These are phyloP conservation scores for Zosterops lateralis DNA, from an alignment of 2,113 vertebrate species.

Conservation along the genomic window DNA sequence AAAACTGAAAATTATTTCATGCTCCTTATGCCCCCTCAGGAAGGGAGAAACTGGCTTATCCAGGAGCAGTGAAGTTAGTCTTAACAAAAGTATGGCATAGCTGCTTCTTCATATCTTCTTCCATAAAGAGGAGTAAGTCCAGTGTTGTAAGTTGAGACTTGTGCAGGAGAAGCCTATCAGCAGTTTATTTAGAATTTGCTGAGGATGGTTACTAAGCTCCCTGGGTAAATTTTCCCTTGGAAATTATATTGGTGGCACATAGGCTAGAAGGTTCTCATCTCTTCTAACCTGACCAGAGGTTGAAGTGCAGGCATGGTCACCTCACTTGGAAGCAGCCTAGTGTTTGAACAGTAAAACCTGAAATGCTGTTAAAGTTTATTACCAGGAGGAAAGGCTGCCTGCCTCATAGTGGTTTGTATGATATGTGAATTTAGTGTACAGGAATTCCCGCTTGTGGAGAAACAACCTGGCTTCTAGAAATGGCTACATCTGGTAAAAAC, in stretches of 20 bases:
- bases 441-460: neutral
- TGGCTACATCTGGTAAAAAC: neutral
- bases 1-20: neutral
- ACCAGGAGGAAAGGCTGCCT: neutral
- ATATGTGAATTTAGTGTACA: neutral
- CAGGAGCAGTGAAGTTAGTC: neutral
- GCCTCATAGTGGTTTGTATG: rapidly evolving
- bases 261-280: neutral
- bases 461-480: neutral
- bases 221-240: neutral
- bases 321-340: neutral
- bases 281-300: neutral
- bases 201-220: neutral
- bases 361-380: neutral
- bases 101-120: neutral
- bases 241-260: neutral
- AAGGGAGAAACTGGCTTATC: neutral
- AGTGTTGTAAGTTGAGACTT: neutral
- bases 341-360: neutral
- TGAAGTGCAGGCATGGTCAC: neutral
- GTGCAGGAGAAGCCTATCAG: neutral
- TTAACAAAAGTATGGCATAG: neutral
- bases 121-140: neutral
- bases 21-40: neutral
- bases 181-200: neutral